These are phyloP conservation scores for Elysia crispata DNA, from an alignment of 2,888 invertebrate genomes.

Conservation along the genomic window DNA sequence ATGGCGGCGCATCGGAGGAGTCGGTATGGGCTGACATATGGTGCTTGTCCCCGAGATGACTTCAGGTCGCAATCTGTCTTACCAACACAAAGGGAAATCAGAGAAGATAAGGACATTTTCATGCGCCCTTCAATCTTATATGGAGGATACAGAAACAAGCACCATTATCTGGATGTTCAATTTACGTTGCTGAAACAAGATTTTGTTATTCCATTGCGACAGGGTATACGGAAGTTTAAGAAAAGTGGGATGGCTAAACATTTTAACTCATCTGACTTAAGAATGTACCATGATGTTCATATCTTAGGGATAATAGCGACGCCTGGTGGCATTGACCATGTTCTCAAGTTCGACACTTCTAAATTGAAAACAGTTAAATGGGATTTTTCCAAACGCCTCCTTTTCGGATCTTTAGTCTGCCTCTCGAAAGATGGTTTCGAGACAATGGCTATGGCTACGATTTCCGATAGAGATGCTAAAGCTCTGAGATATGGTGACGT, in stretches of 20 bases:
- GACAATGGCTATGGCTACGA: conserved; percentile 84
- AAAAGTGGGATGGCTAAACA: conserved; percentile 24
- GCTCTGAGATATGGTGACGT: conserved; percentile 67
- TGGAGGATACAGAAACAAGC: conserved; percentile 82
- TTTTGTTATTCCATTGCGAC: conserved; percentile 85
- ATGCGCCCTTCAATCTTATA: conserved; percentile 81
- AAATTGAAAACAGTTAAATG: conserved; percentile 2
- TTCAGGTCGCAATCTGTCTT: too few species aligned
- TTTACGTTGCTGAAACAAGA: conserved; percentile 89
- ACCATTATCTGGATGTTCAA: conserved; percentile 87
- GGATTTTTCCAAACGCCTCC: conserved; percentile 32
- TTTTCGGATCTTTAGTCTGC: conserved; percentile 28
- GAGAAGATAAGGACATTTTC: conserved; percentile 71
- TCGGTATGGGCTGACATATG: too few species aligned
- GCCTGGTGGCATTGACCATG: conserved; percentile 61
- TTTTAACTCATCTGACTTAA: conserved; percentile 27
- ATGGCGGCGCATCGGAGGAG: too few species aligned
- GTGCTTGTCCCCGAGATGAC: too few species aligned
- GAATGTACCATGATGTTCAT: conserved; percentile 66
- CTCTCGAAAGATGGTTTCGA: conserved; percentile 83
- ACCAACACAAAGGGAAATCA: too few species aligned
- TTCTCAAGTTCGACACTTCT: conserved; percentile 60
- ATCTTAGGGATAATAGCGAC: conserved; percentile 63
- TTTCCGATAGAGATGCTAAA: conserved; percentile 63
- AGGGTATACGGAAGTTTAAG: conserved; percentile 82